These are phyloP conservation scores for Lophotis ruficrista DNA, from an alignment of 2,113 vertebrate genomes.

Conservation along the genomic window DNA sequence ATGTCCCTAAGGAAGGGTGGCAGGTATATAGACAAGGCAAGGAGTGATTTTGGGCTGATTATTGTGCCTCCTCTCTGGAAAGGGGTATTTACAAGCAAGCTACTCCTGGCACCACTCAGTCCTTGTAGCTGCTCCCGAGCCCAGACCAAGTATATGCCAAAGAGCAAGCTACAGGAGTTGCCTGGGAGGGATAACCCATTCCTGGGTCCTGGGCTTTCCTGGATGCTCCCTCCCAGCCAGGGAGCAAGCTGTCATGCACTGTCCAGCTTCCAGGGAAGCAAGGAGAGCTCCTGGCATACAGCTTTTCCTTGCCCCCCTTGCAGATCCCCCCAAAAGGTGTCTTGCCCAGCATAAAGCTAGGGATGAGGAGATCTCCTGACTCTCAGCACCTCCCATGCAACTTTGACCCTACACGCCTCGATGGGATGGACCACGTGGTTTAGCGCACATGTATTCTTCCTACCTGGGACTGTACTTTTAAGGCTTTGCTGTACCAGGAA, in stretches of 20 bases:
- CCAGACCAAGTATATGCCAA: background rate
- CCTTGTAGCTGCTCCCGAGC: background rate
- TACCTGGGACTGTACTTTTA: background rate
- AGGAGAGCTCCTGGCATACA: fast-evolving
- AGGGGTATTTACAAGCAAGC: background rate
- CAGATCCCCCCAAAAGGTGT: background rate
- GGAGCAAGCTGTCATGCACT: background rate
- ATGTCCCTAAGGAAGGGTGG: fast-evolving
- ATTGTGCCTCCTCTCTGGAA: background rate
- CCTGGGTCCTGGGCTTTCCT: background rate
- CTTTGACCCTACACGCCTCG: background rate
- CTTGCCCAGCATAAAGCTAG: background rate
- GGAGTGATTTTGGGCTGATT: background rate
- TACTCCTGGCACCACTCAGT: background rate
- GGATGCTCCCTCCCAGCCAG: background rate
- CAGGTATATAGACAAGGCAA: background rate
- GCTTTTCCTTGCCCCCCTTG: background rate
- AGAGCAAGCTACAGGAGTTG: background rate
- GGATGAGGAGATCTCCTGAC: background rate
- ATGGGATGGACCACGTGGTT: fast-evolving
- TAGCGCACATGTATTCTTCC: fast-evolving
- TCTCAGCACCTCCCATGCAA: background rate
- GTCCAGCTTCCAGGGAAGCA: background rate
- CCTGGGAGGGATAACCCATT: background rate
- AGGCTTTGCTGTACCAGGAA: background rate